Conservation (phyloP, 2,797 vertebrate genomes). For the Platyrinchus mystaceus region DNA sequence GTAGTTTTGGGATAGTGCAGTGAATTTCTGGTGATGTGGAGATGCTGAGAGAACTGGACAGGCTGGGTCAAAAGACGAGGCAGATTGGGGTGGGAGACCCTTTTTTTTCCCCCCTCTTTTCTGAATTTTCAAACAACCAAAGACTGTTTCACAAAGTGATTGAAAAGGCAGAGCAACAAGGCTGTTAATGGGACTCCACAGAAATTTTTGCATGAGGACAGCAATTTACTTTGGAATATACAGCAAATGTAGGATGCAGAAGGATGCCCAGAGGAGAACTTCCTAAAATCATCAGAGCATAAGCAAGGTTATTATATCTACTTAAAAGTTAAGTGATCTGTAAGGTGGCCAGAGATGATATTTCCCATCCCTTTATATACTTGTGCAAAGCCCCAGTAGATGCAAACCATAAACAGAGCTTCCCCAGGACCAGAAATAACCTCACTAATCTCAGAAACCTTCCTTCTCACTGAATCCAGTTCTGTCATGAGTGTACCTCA, state of each 20-base stretch:
- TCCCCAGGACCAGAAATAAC: not conserved
- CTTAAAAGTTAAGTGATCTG: conserved; percentile 37
- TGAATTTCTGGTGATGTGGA: not conserved
- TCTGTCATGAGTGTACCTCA: rapidly evolving
- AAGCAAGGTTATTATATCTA: conserved; percentile 31
- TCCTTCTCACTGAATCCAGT: not conserved
- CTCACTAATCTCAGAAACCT: not conserved
- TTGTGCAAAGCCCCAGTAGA: not conserved
- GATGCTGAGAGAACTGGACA: not conserved
- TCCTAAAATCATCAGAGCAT: conserved; percentile 9
- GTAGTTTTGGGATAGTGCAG: not conserved
- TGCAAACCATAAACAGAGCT: not conserved
- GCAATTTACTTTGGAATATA: not conserved
- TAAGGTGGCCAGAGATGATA: not conserved
- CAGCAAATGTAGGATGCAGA: not conserved
- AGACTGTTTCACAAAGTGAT: not conserved
- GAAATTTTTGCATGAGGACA: not conserved
- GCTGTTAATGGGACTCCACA: not conserved
- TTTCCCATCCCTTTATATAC: not conserved
- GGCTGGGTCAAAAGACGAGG: not conserved
- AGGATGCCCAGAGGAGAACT: not conserved
- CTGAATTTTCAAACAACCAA: not conserved
- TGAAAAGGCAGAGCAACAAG: not conserved
- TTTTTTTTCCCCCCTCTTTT: rapidly evolving
- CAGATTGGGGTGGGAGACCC: not conserved